Percentiles rank a stretch among this genome's conserved stretches.
phyloP scores from a whole-genome alignment of 2,797 vertebrate species.

The Channa striata region DNA sequence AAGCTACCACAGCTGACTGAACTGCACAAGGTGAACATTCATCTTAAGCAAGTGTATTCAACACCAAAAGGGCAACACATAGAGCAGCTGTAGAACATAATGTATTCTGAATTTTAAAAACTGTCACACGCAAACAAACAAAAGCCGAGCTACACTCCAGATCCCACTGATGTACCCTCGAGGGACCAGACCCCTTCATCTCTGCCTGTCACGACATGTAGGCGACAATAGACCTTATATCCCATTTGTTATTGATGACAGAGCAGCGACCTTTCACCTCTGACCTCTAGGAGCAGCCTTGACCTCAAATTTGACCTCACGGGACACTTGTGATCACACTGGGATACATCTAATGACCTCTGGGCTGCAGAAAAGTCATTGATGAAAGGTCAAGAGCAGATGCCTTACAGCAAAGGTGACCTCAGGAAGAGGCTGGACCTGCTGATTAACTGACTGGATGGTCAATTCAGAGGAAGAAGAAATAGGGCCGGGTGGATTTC shows the following conservation, averaged over 20 bases:
- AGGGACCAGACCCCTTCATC: constrained; percentile 19
- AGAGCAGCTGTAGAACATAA: constrained; percentile 41
- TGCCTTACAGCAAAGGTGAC: constrained; percentile 44
- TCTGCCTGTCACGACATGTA: constrained; percentile 43
- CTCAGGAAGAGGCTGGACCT: constrained; percentile 36
- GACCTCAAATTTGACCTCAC: constrained; percentile 61
- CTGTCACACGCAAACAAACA: constrained; percentile 52
- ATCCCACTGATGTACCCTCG: constrained; percentile 13
- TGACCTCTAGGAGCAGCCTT: constrained; percentile 57
- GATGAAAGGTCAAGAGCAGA: constrained; percentile 73
- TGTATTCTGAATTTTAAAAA: constrained; percentile 39
- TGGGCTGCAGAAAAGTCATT: constrained; percentile 35
- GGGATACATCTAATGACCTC: constrained; percentile 69
- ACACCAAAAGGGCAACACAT: constrained; percentile 60
- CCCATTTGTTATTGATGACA: constrained; percentile 65
- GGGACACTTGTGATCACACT: constrained; percentile 60
- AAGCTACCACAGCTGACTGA: constrained; percentile 55
- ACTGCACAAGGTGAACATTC: constrained; percentile 65
- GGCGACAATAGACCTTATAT: constrained; percentile 48
- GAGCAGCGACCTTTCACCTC: constrained; percentile 56
- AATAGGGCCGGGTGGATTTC: not conserved
- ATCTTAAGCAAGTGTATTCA: constrained; percentile 58
- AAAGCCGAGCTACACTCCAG: constrained; percentile 15
- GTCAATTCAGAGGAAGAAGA: constrained; percentile 25
- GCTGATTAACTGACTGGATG: constrained; percentile 58